Evolutionary conservation across 2,888 invertebrate species (phyloP).

Genomic region (Tridacna gigas): DNA sequence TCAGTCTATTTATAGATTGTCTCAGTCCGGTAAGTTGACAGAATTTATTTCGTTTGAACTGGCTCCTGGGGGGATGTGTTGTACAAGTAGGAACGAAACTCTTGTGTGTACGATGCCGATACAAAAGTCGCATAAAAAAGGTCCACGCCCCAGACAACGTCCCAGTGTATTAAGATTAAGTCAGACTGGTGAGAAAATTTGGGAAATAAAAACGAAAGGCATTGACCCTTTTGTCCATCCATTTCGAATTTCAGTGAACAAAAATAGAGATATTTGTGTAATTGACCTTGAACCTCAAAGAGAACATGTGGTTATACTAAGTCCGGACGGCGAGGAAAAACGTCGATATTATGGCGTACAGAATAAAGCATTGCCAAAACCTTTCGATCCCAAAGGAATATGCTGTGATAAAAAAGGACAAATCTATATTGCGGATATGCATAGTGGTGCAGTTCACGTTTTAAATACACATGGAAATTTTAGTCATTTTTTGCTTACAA

Average conservation of each 20-base stretch:
- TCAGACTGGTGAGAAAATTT: constrained; percentile 46
- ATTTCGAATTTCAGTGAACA: constrained; percentile 46
- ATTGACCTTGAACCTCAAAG: constrained; percentile 49
- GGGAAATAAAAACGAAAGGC: constrained; percentile 60
- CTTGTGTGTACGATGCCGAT: constrained; percentile 49
- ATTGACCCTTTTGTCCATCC: constrained; percentile 52
- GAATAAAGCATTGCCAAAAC: constrained; percentile 38
- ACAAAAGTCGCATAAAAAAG: constrained; percentile 62
- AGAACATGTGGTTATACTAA: constrained; percentile 52
- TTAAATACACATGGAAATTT: constrained; percentile 54
- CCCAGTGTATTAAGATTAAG: constrained; percentile 48
- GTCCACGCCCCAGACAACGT: constrained; percentile 41
- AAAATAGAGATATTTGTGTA: constrained; percentile 56
- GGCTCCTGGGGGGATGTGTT: constrained; percentile 47
- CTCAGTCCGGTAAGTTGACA: constrained; percentile 33
- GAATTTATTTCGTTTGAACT: constrained; percentile 53
- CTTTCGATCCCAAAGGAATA: constrained; percentile 56
- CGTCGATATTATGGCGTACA: constrained; percentile 54
- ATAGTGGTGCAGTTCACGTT: constrained; percentile 60
- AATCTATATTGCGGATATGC: constrained; percentile 56
- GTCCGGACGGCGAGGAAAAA: constrained; percentile 56
- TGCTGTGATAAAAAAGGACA: constrained; percentile 55
- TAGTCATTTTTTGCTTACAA: constrained; percentile 55
- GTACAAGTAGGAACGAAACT: constrained; percentile 55
- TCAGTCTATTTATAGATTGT: constrained; percentile 45